These are phyloP conservation scores for Charaxes varanes DNA, from an alignment of 1,140 invertebrate genomes.

Conservation along the genomic window DNA sequence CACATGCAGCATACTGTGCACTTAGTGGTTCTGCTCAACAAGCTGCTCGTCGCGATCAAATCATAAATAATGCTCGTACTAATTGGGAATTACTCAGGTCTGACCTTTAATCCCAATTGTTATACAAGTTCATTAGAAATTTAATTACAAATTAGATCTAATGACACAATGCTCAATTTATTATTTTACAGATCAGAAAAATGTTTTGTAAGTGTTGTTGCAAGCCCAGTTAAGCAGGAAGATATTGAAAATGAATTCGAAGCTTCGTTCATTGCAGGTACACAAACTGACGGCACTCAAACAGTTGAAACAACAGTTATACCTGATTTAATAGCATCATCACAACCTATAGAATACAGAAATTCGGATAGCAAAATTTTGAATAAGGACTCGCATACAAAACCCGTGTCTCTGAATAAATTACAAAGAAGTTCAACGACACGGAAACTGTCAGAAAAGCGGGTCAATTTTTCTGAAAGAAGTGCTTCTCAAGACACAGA, in stretches of 20 bases:
- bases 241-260: slow-evolving; percentile 52
- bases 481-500: slow-evolving; percentile 76
- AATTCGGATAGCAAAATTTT: slow-evolving; percentile 42
- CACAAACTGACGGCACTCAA: slow-evolving; percentile 33
- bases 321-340: slow-evolving; percentile 38
- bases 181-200: slow-evolving; percentile 75
- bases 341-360: slow-evolving; percentile 37
- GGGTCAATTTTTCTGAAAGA: slow-evolving; percentile 69
- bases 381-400: slow-evolving; percentile 32
- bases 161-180: too few species aligned
- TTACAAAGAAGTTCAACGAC: slow-evolving; percentile 58
- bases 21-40: slow-evolving; percentile 80
- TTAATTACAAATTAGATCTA: too few species aligned
- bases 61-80: slow-evolving; percentile 86
- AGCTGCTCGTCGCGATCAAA: slow-evolving; percentile 81
- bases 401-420: slow-evolving; percentile 33
- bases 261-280: slow-evolving; percentile 26
- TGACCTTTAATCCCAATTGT: too few species aligned
- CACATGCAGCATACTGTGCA: slow-evolving; percentile 79
- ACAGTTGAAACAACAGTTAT: slow-evolving; percentile 32
- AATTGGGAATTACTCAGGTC: slow-evolving; percentile 87
- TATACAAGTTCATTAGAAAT: background rate
- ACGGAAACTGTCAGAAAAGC: slow-evolving; percentile 51
- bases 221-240: slow-evolving; percentile 34
- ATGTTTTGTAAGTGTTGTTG: slow-evolving; percentile 42